Conservation (phyloP, 2,113 vertebrate species). For the Pterocles orientalis region DNA sequence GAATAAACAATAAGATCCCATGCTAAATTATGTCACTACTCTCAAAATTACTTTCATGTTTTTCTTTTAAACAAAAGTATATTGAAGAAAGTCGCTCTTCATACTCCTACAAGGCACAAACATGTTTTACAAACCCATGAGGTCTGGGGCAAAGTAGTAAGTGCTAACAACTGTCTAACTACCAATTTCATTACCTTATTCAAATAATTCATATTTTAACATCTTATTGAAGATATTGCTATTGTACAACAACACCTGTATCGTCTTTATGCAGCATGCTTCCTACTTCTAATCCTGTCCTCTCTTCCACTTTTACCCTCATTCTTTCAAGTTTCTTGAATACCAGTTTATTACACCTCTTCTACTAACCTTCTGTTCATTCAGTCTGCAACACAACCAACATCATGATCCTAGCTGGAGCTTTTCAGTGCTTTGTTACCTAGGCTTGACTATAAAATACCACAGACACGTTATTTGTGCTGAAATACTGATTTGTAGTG, state of each 20-base stretch:
- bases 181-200: background rate
- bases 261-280: background rate
- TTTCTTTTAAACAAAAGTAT: background rate
- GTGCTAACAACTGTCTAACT: background rate
- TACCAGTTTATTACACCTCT: background rate
- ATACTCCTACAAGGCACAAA: background rate
- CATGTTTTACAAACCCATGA: background rate
- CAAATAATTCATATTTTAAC: background rate
- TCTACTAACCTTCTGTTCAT: background rate
- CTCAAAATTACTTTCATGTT: background rate
- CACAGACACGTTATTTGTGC: background rate
- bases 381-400: background rate
- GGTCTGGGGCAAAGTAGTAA: background rate
- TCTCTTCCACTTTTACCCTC: background rate
- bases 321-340: background rate
- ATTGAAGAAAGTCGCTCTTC: background rate
- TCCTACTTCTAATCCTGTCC: background rate
- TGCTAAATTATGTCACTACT: background rate
- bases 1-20: constrained; percentile 3
- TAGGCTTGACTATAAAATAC: background rate
- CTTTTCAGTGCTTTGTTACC: background rate
- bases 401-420: background rate
- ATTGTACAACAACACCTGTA: background rate
- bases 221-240: background rate
- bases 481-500: background rate